Evolutionary conservation across 2,113 vertebrate genomes (phyloP).

Genomic region (Catharus fuscescens): DNA sequence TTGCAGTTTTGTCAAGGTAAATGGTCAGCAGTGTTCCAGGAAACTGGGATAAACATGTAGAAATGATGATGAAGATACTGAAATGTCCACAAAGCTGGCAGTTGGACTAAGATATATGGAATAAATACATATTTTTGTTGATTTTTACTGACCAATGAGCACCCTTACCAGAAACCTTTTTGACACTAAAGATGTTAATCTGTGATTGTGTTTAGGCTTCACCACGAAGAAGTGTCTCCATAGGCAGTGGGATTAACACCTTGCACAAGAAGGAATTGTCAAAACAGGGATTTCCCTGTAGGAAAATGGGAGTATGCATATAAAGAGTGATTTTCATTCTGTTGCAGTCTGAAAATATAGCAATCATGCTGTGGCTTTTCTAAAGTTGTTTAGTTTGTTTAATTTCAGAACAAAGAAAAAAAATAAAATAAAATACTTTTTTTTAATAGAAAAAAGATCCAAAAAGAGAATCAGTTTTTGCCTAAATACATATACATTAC

Average conservation of each 20-base stretch:
- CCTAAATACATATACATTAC: background rate
- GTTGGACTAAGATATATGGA: background rate
- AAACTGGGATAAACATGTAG: background rate
- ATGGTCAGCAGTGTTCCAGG: background rate
- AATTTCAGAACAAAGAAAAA: background rate
- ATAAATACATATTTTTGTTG: background rate
- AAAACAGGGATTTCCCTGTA: background rate
- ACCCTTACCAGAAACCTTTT: background rate
- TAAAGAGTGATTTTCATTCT: background rate
- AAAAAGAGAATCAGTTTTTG: background rate
- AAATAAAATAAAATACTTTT: no score
- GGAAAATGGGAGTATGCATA: background rate
- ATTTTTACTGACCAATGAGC: background rate
- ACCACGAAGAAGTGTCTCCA: background rate
- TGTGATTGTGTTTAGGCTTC: background rate
- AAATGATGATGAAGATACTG: background rate
- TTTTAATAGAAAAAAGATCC: accelerated
- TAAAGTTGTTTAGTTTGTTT: background rate
- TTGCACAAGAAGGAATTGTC: background rate
- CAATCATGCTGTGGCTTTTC: background rate
- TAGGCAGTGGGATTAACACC: background rate
- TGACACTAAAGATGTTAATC: background rate
- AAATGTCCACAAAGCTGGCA: background rate
- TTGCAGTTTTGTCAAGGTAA: background rate
- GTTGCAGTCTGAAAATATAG: background rate